Base-by-base conservation (phyloP, 2,113 vertebrate genomes). In the Synchiropus splendidus region DNA sequence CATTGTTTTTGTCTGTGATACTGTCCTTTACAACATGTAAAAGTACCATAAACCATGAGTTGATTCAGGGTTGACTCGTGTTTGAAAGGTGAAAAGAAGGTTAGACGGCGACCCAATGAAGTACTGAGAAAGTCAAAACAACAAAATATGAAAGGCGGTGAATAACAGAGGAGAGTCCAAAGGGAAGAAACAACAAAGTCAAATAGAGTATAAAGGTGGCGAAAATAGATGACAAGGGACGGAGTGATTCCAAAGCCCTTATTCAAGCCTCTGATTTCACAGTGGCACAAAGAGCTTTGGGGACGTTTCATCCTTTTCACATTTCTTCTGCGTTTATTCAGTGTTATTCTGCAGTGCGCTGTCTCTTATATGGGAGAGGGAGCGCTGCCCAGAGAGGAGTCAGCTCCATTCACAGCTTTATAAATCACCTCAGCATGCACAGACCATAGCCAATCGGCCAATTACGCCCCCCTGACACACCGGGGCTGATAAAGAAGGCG, bases 331-430 rank as follows among this genome's bases (percentile, higher is more conserved):
- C 90, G 83, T 90, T 90, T 82, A 73, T 69, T 88, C 87, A 88
- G 86, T 80, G 86, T 76, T 78, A 65, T 74, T 78, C 71, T 70
- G 67, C 87, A 30, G 61, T 40, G 54, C 65, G 9, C 54, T 50
- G 62, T 65, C 73, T 64, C 65, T 66, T 70, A 61, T 54, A 54
- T 50, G 60, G 46, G 67, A 60, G 67, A 72, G 56, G 58, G 67
- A 68, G 73, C 33, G 15, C 64, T 58, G 72, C 72, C 76, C 45
- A 41, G 74, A 72, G 76, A 77, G 79, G 78, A 86, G 84, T 92
- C 90, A 94, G 87, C 80, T 88, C 90, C 89, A 92, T 97, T 95
- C 92, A 97, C 90, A 86, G 90, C 89, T 93, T 94, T 96, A 96
- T 98, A 97, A 95, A 98, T 97, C 92, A 92, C 90, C 85, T 82